phyloP scores from a whole-genome alignment of 2,113 vertebrate species.

The Nyctereutes procyonoides region DNA sequence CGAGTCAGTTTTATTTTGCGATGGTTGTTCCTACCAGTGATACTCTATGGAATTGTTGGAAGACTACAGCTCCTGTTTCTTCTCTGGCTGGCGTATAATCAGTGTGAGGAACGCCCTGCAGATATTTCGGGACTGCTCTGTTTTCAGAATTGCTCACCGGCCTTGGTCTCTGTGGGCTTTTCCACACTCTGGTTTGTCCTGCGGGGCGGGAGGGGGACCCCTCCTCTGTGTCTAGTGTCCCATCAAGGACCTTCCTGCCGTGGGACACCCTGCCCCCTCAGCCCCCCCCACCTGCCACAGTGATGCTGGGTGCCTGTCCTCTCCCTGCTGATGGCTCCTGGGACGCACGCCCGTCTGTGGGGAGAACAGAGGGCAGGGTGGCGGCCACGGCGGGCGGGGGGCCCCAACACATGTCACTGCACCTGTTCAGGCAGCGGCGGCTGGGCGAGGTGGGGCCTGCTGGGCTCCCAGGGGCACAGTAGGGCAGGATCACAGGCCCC shows the following conservation, averaged over 20 bases:
- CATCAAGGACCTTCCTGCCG: neutral
- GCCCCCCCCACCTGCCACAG: too few species aligned
- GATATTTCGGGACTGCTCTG: neutral
- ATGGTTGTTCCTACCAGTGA: neutral
- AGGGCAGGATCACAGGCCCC: neutral
- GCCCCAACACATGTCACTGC: neutral
- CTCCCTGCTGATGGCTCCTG: neutral
- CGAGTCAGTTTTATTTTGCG: neutral
- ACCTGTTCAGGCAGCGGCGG: neutral
- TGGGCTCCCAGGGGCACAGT: neutral
- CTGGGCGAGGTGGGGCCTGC: neutral
- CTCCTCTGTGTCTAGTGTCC: too few species aligned
- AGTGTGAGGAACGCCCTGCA: neutral
- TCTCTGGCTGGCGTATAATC: neutral
- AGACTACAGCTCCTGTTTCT: neutral
- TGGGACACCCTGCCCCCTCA: too few species aligned
- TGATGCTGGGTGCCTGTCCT: too few species aligned
- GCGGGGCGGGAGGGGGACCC: too few species aligned
- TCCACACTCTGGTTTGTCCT: fast-evolving
- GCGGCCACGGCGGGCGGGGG: neutral
- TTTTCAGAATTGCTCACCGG: neutral
- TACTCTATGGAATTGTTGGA: neutral
- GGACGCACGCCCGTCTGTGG: neutral
- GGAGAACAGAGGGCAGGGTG: neutral
- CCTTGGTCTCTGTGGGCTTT: neutral